Conservation (phyloP, 2,888 invertebrate species). For the Drosophila monieri region DNA sequence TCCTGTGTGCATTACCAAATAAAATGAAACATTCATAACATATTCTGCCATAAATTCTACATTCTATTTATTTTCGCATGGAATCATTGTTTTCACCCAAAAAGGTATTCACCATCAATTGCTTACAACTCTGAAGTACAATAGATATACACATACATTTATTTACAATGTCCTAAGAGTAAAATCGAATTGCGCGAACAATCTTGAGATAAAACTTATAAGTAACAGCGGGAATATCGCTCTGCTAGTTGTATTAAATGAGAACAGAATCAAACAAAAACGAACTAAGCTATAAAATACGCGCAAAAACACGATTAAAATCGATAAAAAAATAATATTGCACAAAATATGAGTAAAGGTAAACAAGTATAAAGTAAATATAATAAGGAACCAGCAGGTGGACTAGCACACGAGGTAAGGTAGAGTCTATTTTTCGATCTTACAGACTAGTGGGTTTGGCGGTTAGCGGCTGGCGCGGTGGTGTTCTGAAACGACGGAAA, state of each 20-base stretch:
- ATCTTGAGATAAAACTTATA: background rate
- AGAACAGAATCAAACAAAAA: conserved; percentile 4
- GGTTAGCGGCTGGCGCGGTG: conserved; percentile 68
- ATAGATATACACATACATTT: conserved; percentile 24
- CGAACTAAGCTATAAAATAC: conserved; percentile 13
- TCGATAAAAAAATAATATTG: conserved; percentile 45
- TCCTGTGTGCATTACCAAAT: conserved; percentile 40
- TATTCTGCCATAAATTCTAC: conserved; percentile 36
- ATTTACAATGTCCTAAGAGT: conserved; percentile 27
- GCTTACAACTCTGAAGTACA: conserved; percentile 13
- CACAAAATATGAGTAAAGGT: conserved; percentile 38
- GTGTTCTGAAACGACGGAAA: conserved; percentile 81
- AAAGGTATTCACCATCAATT: conserved; percentile 21
- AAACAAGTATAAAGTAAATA: conserved; percentile 11
- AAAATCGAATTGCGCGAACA: conserved; percentile 4
- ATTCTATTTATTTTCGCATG: conserved; percentile 36
- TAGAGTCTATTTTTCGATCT: conserved; percentile 78
- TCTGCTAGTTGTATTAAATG: conserved; percentile 4
- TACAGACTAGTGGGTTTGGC: conserved; percentile 75
- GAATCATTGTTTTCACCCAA: conserved; percentile 31
- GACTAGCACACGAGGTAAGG: conserved; percentile 52
- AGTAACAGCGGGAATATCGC: conserved; percentile 5
- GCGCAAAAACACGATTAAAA: conserved; percentile 7
- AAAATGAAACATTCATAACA: conserved; percentile 32
- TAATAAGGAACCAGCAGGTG: conserved; percentile 23